phyloP scores from a whole-genome alignment of 2,113 vertebrate species.

The Notechis scutatus region DNA sequence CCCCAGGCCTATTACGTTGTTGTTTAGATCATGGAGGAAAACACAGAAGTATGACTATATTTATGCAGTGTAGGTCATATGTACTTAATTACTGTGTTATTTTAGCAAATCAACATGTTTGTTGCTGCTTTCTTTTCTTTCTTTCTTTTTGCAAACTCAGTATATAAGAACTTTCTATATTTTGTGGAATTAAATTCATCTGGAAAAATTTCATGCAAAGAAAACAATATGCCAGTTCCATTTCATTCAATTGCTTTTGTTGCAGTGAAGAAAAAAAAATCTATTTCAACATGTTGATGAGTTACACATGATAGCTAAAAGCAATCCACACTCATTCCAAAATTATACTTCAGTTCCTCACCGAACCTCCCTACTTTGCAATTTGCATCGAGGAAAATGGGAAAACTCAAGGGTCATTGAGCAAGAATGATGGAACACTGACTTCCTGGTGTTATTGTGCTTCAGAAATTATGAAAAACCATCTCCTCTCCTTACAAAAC shows the following conservation, averaged over 20 bases:
- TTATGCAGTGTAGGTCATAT: neutral
- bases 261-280: neutral
- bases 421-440: neutral
- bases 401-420: neutral
- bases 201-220: neutral
- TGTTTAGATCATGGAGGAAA: neutral
- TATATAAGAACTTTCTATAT: constrained; percentile 3
- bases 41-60: neutral
- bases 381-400: neutral
- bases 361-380: neutral
- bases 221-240: neutral
- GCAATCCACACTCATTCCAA: neutral
- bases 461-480: neutral
- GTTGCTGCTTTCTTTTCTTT: neutral
- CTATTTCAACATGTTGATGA: neutral
- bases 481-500: neutral
- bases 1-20: neutral
- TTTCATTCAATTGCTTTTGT: neutral
- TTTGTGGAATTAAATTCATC: neutral
- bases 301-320: constrained; percentile 23
- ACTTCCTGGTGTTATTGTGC: neutral
- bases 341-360: constrained; percentile 3
- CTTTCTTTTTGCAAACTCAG: neutral
- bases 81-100: constrained; percentile 6
- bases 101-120: constrained; percentile 23